Conservation (phyloP, 2,888 invertebrate genomes). For the Mythimna impura region DNA sequence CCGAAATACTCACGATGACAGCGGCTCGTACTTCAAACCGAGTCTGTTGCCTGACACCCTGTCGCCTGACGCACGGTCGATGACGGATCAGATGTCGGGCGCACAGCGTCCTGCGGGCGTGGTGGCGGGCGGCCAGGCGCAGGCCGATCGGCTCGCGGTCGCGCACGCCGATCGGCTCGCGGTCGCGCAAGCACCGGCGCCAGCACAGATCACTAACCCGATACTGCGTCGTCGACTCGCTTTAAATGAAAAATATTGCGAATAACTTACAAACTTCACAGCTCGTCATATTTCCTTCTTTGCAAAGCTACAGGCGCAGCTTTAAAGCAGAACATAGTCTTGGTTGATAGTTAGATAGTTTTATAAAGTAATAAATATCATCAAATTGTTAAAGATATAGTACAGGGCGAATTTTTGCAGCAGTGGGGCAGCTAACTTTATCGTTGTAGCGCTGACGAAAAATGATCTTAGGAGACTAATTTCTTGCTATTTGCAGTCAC, state of each 20-base stretch:
- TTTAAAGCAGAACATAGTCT: not conserved
- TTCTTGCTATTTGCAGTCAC: too few relatives aligned
- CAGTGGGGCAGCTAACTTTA: not conserved
- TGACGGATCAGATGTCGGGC: not conserved
- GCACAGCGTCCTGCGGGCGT: constrained; percentile 36
- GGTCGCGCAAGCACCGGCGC: not conserved
- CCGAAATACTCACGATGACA: not conserved
- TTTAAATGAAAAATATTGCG: constrained; percentile 42
- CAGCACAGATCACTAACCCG: constrained; percentile 13
- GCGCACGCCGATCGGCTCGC: not conserved
- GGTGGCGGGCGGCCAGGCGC: not conserved
- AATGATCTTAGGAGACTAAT: too few relatives aligned
- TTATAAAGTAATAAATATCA: not conserved
- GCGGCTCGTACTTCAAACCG: too few relatives aligned
- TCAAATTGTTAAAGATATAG: not conserved
- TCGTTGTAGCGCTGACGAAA: not conserved
- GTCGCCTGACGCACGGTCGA: too few relatives aligned
- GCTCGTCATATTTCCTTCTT: not conserved
- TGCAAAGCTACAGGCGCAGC: not conserved
- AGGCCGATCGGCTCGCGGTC: not conserved
- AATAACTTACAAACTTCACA: not conserved
- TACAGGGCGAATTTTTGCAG: not conserved
- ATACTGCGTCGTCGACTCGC: constrained; percentile 44
- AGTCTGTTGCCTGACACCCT: too few relatives aligned
- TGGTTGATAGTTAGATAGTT: not conserved